phyloP scores from a whole-genome alignment of 2,888 invertebrate species.

The Lycia hirtaria region DNA sequence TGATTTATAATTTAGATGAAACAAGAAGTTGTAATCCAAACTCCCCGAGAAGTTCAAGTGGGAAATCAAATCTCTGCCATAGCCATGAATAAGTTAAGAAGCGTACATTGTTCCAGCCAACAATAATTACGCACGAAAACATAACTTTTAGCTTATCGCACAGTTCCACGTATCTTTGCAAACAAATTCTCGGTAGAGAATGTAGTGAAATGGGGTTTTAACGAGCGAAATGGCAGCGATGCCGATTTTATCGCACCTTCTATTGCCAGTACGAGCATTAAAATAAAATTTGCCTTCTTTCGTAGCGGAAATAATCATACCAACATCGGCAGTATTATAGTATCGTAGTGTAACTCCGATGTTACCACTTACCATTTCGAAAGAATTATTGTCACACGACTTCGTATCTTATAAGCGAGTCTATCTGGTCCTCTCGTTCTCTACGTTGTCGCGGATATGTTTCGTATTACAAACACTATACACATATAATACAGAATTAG shows the following conservation, averaged over 20 bases:
- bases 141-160: constrained; percentile 19
- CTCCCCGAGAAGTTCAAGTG: not conserved
- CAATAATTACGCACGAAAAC: constrained; percentile 15
- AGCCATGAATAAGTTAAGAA: constrained; percentile 2
- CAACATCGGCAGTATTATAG: constrained; percentile 36
- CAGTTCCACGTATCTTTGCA: constrained; percentile 31
- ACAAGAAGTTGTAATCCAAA: not conserved
- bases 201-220: constrained; percentile 50
- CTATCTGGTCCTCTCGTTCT: constrained; percentile 72
- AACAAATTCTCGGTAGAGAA: constrained; percentile 39
- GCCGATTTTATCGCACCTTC: constrained; percentile 48
- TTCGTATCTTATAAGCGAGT: constrained; percentile 45
- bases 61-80: not conserved
- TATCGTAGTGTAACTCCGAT: constrained; percentile 25
- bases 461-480: constrained; percentile 69
- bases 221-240: constrained; percentile 49
- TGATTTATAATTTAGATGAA: not conserved
- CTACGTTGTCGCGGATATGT: constrained; percentile 77
- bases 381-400: constrained; percentile 58
- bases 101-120: constrained; percentile 18
- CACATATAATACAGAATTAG: constrained; percentile 72
- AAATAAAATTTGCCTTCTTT: constrained; percentile 57
- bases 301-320: constrained; percentile 43
- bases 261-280: constrained; percentile 45
- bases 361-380: constrained; percentile 35